phyloP scores from a whole-genome alignment of 2,888 invertebrate species.

The Plemyria rubiginata region DNA sequence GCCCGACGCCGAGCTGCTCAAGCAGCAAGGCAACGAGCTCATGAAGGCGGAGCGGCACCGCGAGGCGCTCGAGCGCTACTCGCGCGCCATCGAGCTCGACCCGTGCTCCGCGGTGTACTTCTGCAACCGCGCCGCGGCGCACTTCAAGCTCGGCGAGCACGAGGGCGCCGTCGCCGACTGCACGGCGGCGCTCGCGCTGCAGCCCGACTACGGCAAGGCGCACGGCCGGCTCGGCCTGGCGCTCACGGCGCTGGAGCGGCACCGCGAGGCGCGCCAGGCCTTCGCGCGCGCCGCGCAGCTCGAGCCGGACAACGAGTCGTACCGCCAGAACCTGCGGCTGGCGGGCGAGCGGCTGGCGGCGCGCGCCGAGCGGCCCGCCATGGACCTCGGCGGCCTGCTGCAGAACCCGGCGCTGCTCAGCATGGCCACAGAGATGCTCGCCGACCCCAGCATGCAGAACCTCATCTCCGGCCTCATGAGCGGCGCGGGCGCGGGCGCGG shows the following conservation, averaged over 20 bases:
- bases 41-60: slow-evolving; percentile 93
- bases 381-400: slow-evolving; percentile 88
- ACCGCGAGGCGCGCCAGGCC: slow-evolving; percentile 93
- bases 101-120: slow-evolving; percentile 96
- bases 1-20: slow-evolving; percentile 91
- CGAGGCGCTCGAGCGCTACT: slow-evolving; percentile 94
- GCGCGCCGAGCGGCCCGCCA: slow-evolving; percentile 86
- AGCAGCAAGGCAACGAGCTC: slow-evolving; percentile 94
- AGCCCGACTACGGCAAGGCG: slow-evolving; percentile 97
- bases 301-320: slow-evolving; percentile 96
- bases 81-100: slow-evolving; percentile 95
- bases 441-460: slow-evolving; percentile 93
- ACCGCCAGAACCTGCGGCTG: slow-evolving; percentile 93
- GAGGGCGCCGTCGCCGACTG: slow-evolving; percentile 95
- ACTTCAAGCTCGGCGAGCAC: slow-evolving; percentile 94
- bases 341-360: slow-evolving; percentile 89
- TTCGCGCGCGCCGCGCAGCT: slow-evolving; percentile 95
- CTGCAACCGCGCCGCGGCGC: slow-evolving; percentile 98
- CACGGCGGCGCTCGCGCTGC: slow-evolving; percentile 93
- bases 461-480: slow-evolving; percentile 87
- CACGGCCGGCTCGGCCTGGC: slow-evolving; percentile 96
- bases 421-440: slow-evolving; percentile 93
- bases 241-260: slow-evolving; percentile 92
- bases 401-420: slow-evolving; percentile 93
- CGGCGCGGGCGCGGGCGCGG: slow-evolving; percentile 45